Percentiles rank a stretch among this genome's conserved stretches.
These are phyloP conservation scores for Basileuterus tristriatus DNA, from an alignment of 2,797 vertebrate genomes.

Conservation along the genomic window DNA sequence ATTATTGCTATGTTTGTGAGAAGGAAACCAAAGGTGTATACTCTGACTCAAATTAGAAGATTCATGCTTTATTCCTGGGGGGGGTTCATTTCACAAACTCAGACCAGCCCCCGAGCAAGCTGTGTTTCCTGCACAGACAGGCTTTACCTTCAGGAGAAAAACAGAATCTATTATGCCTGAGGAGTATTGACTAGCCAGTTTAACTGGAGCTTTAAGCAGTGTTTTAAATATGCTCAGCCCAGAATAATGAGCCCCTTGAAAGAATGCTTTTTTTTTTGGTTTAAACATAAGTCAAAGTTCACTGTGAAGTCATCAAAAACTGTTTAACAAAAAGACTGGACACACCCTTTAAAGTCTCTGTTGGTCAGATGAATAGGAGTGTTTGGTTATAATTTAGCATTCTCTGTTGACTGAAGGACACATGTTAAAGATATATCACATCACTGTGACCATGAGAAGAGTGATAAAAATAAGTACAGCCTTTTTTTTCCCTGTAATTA, in stretches of 20 bases:
- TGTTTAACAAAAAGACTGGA: not conserved
- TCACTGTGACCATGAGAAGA: not conserved
- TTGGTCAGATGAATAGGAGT: not conserved
- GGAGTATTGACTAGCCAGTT: not conserved
- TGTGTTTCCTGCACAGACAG: not conserved
- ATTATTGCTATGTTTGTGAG: not conserved
- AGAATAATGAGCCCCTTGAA: not conserved
- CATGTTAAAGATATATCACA: not conserved
- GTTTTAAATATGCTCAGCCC: not conserved
- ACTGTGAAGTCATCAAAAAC: not conserved
- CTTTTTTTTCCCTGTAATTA: not conserved
- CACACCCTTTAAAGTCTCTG: not conserved
- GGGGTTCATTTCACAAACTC: not conserved
- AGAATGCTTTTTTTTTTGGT: not conserved
- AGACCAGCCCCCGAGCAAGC: not conserved
- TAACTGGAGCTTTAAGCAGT: not conserved
- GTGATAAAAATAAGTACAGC: not conserved
- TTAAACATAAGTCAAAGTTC: not conserved
- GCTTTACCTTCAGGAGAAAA: not conserved
- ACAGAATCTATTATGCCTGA: not conserved
- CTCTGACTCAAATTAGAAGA: not conserved
- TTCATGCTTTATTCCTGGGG: not conserved
- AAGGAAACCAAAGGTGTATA: not conserved
- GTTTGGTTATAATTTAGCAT: not conserved
- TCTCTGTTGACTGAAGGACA: not conserved